A percentile compares a stretch with the other conserved stretches of the same genome.
Conservation (phyloP, 2,888 invertebrate genomes). For the Cephus nigrinus region DNA sequence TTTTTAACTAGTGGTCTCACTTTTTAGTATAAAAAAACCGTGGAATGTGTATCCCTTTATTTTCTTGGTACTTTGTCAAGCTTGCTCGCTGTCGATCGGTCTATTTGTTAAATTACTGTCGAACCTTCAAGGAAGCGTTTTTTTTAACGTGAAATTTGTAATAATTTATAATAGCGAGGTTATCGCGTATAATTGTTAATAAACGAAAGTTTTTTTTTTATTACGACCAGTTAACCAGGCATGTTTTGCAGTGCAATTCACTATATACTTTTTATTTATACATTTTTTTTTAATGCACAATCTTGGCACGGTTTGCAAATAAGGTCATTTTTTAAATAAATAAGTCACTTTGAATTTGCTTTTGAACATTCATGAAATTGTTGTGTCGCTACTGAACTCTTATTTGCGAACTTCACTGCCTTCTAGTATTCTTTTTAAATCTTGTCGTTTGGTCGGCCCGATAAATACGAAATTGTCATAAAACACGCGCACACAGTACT, state of each 20-base stretch:
- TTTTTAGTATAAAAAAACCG: no score
- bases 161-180: conserved; percentile 6
- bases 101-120: no score
- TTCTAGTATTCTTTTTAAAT: no score
- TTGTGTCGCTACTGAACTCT: no score
- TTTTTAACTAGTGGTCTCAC: neutral
- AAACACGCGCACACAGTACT: no score
- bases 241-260: conserved; percentile 32
- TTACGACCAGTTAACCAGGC: conserved; percentile 31
- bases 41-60: neutral
- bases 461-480: no score
- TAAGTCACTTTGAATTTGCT: neutral
- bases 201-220: conserved; percentile 32
- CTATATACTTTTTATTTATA: neutral
- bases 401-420: no score
- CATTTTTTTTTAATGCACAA: neutral
- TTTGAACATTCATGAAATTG: neutral
- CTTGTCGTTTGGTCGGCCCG: no score
- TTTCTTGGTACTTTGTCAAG: neutral
- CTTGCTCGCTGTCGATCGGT: neutral
- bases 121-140: neutral
- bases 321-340: neutral
- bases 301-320: neutral
- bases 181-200: conserved; percentile 39
- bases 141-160: conserved; percentile 3